phyloP scores from a whole-genome alignment of 2,113 vertebrate species.

The Cinclus mexicanus region DNA sequence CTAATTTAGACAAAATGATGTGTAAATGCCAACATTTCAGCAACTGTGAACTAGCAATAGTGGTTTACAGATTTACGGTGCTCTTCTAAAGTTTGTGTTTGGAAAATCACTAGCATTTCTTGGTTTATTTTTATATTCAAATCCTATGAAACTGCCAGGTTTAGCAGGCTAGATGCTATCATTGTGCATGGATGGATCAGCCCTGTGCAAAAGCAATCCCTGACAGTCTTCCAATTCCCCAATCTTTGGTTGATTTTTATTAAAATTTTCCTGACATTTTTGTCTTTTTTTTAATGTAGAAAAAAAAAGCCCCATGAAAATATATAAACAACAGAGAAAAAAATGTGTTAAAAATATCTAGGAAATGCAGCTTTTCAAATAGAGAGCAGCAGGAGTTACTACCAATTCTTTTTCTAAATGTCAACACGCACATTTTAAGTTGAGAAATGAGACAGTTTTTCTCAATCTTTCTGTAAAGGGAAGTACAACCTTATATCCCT shows the following conservation, averaged over 20 bases:
- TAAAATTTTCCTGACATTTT: background rate
- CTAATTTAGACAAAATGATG: background rate
- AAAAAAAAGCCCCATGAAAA: background rate
- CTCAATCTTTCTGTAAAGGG: background rate
- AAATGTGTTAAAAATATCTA: background rate
- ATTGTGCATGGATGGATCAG: background rate
- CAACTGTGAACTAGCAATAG: background rate
- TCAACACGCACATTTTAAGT: background rate
- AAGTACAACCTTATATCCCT: background rate
- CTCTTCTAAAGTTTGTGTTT: background rate
- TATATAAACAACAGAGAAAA: background rate
- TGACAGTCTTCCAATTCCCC: background rate
- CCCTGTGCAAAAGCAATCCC: background rate
- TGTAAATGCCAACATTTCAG: background rate
- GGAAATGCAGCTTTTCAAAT: background rate
- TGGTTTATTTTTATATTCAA: background rate
- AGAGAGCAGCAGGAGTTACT: background rate
- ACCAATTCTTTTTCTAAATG: background rate
- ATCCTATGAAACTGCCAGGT: background rate
- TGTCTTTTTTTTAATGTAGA: background rate
- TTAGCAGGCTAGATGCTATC: background rate
- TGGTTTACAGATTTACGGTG: background rate
- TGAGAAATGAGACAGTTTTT: background rate
- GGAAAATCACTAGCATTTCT: background rate
- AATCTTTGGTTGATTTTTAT: background rate